Evolutionary conservation across 2,888 invertebrate genomes (phyloP).

Genomic region (Ametastegia equiseti): DNA sequence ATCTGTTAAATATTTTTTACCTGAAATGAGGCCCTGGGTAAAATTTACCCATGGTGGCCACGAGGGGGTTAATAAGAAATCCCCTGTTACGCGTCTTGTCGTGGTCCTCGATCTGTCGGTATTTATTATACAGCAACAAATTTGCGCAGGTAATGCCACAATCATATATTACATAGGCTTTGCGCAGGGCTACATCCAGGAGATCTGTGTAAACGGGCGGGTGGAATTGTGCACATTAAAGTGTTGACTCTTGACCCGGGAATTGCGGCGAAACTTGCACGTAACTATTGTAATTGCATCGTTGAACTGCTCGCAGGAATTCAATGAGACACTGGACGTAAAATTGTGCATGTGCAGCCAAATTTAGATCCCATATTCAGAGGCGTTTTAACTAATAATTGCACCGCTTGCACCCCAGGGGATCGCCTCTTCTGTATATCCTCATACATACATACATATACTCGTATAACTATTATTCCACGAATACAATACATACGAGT

Average conservation of each 20-base stretch:
- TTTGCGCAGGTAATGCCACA: background rate
- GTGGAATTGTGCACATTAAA: background rate
- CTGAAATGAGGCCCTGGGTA: too few species aligned
- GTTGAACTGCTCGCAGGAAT: slow-evolving; percentile 7
- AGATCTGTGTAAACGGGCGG: background rate
- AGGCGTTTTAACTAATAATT: background rate
- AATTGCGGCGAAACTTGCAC: slow-evolving; percentile 17
- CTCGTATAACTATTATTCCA: background rate
- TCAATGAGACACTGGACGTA: slow-evolving; percentile 3
- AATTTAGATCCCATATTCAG: slow-evolving; percentile 11
- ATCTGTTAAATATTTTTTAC: too few species aligned
- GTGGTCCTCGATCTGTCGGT: background rate
- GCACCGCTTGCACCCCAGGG: background rate
- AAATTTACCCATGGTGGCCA: too few species aligned
- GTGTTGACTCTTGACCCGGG: slow-evolving; percentile 3
- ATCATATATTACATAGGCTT: background rate
- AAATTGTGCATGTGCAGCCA: slow-evolving; percentile 17
- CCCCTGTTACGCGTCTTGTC: background rate
- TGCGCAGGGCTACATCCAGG: background rate
- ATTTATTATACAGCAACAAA: background rate
- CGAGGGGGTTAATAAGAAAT: too few species aligned
- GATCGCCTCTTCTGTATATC: background rate
- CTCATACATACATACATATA: background rate
- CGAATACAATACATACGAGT: background rate
- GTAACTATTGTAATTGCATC: slow-evolving; percentile 16